Base-by-base conservation (phyloP, 2,888 invertebrate species). In the Sinelater perroti region DNA sequence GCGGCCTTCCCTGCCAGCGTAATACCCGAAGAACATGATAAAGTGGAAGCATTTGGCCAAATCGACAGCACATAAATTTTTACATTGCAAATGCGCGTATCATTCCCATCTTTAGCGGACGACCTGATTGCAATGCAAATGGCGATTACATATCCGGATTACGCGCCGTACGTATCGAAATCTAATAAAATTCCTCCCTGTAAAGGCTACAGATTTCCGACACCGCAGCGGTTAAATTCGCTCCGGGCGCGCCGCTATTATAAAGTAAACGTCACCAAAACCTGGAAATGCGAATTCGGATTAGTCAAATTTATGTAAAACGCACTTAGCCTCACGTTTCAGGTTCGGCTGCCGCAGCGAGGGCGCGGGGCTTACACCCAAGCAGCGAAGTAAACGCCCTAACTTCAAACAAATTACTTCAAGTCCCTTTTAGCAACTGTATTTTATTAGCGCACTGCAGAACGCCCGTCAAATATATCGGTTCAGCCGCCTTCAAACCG, bases 251-350 rank as follows among this genome's bases (percentile, higher is more conserved):
- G n/a, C 35, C n/a, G 13, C 28, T 28, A 44, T 44, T 18, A 44
- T 44, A 14, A 17, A 30, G 30, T 6, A 52, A 52, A 40, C 24
- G 42, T 31, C n/a, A 31, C 31, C 11, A 11, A 42, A 31, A 44
- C 40, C 40, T 24, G 24, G 42, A 24, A 11, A 44, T 17, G 28
- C 26, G 47, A 54, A 46, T 35, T 46, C 10, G 46, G 54, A 54
- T 54, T 54, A 54, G 54, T 54, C 54, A 54, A 54, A 54, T 54
- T 54, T 54, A 54, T 54, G 54, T 46, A 45, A 54, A 54, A 54
- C 46, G 46, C 54, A 54, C 54, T 46, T 54, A 46, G 35, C 26
- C 28, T 35, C 36, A 35, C 35, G 36, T 49, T 51, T 40, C 40
- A 51, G 33, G 33, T 51, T 51, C 51, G 28, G 20, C 24, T 30